Base-by-base conservation (phyloP, 2,888 invertebrate genomes). In the Odontocerum albicorne region DNA sequence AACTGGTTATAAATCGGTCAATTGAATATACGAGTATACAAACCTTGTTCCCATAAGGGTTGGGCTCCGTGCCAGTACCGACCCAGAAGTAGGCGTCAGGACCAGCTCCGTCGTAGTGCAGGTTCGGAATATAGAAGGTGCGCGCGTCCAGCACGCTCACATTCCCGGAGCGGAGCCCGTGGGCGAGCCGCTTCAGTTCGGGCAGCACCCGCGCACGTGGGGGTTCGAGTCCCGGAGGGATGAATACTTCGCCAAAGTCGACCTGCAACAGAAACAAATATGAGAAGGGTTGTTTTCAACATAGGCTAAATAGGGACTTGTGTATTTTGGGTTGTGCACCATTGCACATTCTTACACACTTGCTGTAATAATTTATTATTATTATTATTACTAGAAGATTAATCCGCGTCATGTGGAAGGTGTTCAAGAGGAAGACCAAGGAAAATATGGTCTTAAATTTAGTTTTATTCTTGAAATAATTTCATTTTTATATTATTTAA, bases 61-160 rank as follows among this genome's bases (percentile, higher is more conserved):
- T 86, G 0, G 93, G 92, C 63, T 90, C 88, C 0, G 85, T 76
- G 3, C 93, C 94, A 64, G 87, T 92, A 12, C 95, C 94, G n/a
- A 93, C 93, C 90, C 92, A 93, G 73, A 95, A 95, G 72, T 92
- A 94, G 1, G 94, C 93, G 68, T 94, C 94, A 1, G 93, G 93
- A 0, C 92, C 94, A 1, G 87, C 89, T 21, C 94, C 94, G 65
- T 95, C 94, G 68, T 94, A 95, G 67, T 93, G 92, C 63, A 95
- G 75, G 74, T 94, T 93, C 4, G 94, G 93, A 62, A 95, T 93
- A 72, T 90, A 90, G 72, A 95, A 88, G 0, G 95, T 94, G 73
- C 91, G 92, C 31, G 92, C 92, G 71, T 95, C 94, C 52, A 95
- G 73, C 10, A 95, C 90, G 68, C 90, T 92, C 65, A 95, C 90